Evolutionary conservation across 2,113 vertebrate genomes (phyloP).

Genomic region (Nycticorax nycticorax): DNA sequence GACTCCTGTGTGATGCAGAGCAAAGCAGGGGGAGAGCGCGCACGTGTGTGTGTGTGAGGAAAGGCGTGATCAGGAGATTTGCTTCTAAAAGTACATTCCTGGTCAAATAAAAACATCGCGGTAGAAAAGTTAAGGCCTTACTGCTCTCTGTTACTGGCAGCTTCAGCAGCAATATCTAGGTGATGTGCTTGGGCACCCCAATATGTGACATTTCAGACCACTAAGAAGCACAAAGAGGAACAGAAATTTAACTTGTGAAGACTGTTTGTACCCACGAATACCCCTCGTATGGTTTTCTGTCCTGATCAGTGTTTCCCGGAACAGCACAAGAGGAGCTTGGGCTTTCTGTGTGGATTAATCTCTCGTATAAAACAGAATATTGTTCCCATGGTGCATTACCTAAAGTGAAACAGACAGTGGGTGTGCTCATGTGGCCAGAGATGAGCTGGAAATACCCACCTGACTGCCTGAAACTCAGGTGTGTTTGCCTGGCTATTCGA

Average conservation of each 20-base stretch:
- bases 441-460: neutral
- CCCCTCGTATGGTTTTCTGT: neutral
- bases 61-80: neutral
- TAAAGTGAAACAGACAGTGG: neutral
- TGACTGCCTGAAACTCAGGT: neutral
- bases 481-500: neutral
- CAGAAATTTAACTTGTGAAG: neutral
- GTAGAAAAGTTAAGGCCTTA: neutral
- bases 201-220: neutral
- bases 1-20: neutral
- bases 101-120: neutral
- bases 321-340: neutral
- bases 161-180: neutral
- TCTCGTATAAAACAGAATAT: neutral
- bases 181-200: neutral
- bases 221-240: neutral
- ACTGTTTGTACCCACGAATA: rapidly evolving
- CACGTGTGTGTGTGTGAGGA: neutral
- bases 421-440: neutral
- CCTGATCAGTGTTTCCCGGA: neutral
- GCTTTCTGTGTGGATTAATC: neutral
- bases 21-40: neutral
- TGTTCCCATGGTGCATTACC: neutral
- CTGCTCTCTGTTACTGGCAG: neutral
- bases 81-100: neutral